Evolutionary conservation across 2,888 invertebrate species (phyloP).

Genomic region (Fabriciana adippe): DNA sequence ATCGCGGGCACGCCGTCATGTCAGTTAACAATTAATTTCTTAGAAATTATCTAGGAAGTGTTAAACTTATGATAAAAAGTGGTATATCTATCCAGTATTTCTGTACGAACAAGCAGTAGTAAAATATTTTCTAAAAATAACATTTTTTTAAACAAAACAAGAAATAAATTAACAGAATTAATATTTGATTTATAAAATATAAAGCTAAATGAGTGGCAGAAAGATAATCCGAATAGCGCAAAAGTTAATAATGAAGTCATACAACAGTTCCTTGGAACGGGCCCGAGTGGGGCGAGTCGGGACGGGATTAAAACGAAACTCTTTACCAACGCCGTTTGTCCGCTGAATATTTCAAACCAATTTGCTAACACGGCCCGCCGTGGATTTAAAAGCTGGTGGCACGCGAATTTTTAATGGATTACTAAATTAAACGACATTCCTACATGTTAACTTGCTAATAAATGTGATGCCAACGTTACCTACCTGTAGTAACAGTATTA

Average conservation of each 20-base stretch:
- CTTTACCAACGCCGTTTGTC: constrained; percentile 14
- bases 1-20: too few relatives aligned
- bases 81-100: too few relatives aligned
- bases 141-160: too few relatives aligned
- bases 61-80: too few relatives aligned
- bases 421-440: constrained; percentile 26
- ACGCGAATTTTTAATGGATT: constrained; percentile 28
- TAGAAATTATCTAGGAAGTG: too few relatives aligned
- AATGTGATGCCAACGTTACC: too few relatives aligned
- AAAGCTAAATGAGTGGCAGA: neutral
- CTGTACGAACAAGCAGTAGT: too few relatives aligned
- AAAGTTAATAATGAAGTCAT: constrained; percentile 29
- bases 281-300: neutral
- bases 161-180: too few relatives aligned
- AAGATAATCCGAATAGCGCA: constrained; percentile 11
- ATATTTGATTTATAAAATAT: neutral
- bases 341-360: constrained; percentile 51
- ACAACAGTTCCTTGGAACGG: constrained; percentile 19
- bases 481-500: too few relatives aligned
- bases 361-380: constrained; percentile 45
- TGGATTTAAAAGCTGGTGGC: constrained; percentile 34
- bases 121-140: too few relatives aligned
- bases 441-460: neutral
- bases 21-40: too few relatives aligned
- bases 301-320: constrained; percentile 4